Base-by-base conservation (phyloP, 2,113 vertebrate genomes). In the Phalacrocorax carbo region DNA sequence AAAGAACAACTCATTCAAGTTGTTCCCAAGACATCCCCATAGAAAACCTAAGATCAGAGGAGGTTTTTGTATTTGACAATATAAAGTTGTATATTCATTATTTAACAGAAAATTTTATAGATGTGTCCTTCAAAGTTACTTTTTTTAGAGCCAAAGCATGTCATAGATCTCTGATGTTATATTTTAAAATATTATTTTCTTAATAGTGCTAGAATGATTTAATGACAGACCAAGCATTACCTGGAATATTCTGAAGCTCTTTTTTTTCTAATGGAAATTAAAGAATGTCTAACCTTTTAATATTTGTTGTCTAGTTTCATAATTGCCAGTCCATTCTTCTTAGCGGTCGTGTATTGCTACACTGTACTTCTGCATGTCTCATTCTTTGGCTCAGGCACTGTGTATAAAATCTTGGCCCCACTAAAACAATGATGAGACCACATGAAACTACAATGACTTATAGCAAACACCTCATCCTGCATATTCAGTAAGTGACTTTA, bases 1-100 rank as follows among this genome's bases (percentile, higher is more conserved):
- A 94, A 84, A 83, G 66, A 95, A 91, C 70, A 86, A 57, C 48
- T 95, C 48, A 92, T 89, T 94, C 77, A 78, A 68, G 27, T 36
- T 86, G 26, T 38, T 96, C 68, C 51, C 44, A 81, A 78, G 55
- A 69, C 38, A 88, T 38, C 3, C 18, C 34, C n/a, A 55, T 78
- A 83, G 32, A 90, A 87, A 96, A 71, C 4, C 5, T 40, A 81
- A 54, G 23, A 58, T 2, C 42, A 13, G 11, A 61, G 36, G 83
- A 68, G 5, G 13, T 1, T 42, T 72, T 91, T 77, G 6, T 83
- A 55, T 64, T 62, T 83, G 32, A 40, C 1, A 1, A 64, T 13
- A 52, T 7, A 51, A 48, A 72, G 52, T 17, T 40, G 11, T 46
- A 20, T 73, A 34, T 80, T 85, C 1, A 8, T 75, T 14, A 40